A percentile compares a stretch with the other conserved stretches of the same genome.
These are phyloP conservation scores for Philhelius pedissequus DNA, from an alignment of 2,888 invertebrate species.

Conservation along the genomic window DNA sequence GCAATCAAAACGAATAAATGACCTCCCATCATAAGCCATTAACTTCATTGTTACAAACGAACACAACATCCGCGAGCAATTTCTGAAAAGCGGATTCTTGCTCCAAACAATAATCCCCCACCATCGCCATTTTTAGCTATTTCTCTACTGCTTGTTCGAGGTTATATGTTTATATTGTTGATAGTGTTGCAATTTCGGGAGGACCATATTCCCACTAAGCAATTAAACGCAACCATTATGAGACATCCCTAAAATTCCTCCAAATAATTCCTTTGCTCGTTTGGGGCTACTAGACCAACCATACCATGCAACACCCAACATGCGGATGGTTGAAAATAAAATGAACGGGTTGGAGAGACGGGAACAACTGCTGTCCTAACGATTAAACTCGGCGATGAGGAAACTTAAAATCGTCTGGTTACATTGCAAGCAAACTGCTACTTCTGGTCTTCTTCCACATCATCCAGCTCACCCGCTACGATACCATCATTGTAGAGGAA, in stretches of 20 bases:
- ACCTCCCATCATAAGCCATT: conserved; percentile 64
- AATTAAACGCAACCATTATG: conserved; percentile 63
- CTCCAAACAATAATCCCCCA: not conserved
- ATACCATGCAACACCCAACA: not conserved
- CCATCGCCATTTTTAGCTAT: not conserved
- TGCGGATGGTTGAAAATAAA: not conserved
- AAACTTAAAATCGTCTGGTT: conserved; percentile 36
- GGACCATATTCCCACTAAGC: conserved; percentile 42
- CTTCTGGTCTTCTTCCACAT: not conserved
- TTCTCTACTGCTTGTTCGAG: not conserved
- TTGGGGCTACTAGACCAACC: not conserved
- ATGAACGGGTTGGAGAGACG: too few species aligned
- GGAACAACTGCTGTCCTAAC: not conserved
- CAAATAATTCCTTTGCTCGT: conserved; percentile 37
- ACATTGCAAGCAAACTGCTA: conserved; percentile 32
- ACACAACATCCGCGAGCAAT: conserved; percentile 20
- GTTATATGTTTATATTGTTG: not conserved
- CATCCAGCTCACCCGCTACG: not conserved
- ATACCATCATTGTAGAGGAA: conserved; percentile 51
- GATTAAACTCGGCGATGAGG: conserved; percentile 43
- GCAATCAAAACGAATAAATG: conserved; percentile 63
- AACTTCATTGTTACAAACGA: conserved; percentile 50
- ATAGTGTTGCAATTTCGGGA: conserved; percentile 43
- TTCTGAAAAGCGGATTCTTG: conserved; percentile 7
- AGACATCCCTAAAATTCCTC: conserved; percentile 52